These are phyloP conservation scores for Mirza zaza DNA, from an alignment of 2,113 vertebrate species.

Conservation along the genomic window DNA sequence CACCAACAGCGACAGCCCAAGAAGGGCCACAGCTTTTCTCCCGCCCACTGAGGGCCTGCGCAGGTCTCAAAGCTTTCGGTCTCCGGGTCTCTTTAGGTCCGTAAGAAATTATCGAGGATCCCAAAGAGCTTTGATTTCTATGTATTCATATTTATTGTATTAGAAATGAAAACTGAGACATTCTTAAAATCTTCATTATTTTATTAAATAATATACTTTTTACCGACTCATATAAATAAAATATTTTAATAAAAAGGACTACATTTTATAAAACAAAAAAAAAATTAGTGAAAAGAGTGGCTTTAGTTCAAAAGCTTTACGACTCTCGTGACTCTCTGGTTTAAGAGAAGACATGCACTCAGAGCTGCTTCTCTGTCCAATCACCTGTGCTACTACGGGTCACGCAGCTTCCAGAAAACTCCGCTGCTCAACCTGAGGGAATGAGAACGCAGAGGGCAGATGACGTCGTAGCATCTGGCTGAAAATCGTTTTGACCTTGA, in stretches of 20 bases:
- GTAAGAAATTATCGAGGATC: background rate
- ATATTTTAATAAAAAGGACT: background rate
- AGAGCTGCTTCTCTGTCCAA: background rate
- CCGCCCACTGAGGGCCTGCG: accelerated
- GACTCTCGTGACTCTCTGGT: background rate
- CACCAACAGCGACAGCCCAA: too few relatives aligned
- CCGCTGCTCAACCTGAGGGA: background rate
- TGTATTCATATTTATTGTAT: background rate
- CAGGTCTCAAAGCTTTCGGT: background rate
- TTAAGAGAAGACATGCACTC: background rate
- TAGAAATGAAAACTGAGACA: background rate
- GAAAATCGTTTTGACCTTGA: background rate
- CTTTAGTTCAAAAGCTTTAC: background rate
- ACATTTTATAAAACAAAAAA: background rate
- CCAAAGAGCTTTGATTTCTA: background rate
- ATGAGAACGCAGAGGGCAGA: background rate
- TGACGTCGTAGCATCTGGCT: background rate
- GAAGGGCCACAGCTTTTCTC: too few relatives aligned
- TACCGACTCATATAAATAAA: background rate
- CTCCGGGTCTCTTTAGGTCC: background rate
- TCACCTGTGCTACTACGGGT: accelerated
- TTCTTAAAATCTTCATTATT: background rate
- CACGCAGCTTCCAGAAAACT: background rate
- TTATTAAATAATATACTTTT: background rate
- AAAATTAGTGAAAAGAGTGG: background rate